These are phyloP conservation scores for Xestobium rufovillosum DNA, from an alignment of 2,888 invertebrate genomes.

Conservation along the genomic window DNA sequence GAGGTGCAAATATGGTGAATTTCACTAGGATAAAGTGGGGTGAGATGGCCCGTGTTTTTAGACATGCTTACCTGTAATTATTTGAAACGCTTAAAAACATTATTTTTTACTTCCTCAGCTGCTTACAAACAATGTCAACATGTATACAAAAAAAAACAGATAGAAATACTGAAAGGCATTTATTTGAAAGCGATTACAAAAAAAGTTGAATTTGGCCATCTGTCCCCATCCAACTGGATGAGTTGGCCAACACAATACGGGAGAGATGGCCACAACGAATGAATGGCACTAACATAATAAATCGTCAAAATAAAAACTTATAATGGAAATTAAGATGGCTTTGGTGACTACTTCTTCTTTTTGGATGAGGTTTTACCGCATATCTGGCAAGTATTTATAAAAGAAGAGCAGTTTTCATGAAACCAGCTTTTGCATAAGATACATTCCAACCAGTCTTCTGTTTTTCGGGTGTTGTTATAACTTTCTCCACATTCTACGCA, in stretches of 20 bases:
- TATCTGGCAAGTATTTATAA: constrained; percentile 14
- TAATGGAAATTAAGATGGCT: constrained; percentile 6
- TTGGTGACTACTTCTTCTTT: constrained; percentile 10
- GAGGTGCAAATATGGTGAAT: no score
- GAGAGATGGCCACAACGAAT: constrained; percentile 13
- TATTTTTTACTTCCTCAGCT: not conserved
- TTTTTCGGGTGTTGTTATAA: constrained; percentile 17
- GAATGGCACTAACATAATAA: constrained; percentile 1
- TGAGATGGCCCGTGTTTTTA: not conserved
- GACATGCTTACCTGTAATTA: not conserved
- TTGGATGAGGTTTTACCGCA: constrained; percentile 14
- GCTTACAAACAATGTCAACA: not conserved
- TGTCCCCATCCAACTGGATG: constrained; percentile 13
- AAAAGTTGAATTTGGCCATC: constrained; percentile 13
- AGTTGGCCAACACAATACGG: constrained; percentile 16
- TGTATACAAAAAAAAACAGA: not conserved
- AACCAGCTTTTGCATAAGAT: constrained; percentile 17
- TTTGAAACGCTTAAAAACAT: not conserved
- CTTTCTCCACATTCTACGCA: constrained; percentile 17
- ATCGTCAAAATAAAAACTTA: no score
- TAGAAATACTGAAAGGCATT: not conserved
- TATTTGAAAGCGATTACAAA: constrained; percentile 5
- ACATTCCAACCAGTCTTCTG: constrained; percentile 17
- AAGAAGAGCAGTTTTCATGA: constrained; percentile 19
- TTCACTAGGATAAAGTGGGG: constrained; percentile 3